Percentiles rank a stretch among this genome's conserved stretches.
Evolutionary conservation across 1,140 invertebrate genomes (phyloP).

Genomic region (Lamellibrachia luymesi): DNA sequence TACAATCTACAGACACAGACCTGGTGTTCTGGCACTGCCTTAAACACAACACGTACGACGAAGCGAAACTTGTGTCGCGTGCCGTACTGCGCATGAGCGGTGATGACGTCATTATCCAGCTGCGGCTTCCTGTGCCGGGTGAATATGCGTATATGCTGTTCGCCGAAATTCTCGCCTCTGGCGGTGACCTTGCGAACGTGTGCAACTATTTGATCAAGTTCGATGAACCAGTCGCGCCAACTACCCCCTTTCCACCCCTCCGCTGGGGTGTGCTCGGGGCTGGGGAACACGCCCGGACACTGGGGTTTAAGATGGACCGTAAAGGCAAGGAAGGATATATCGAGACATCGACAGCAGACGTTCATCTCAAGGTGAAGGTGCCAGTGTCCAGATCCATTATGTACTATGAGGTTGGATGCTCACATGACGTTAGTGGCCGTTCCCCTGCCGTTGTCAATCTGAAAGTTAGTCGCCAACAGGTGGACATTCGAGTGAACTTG

Average conservation of each 20-base stretch:
- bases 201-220: slow-evolving; percentile 46
- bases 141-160: slow-evolving; percentile 51
- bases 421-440: slow-evolving; percentile 40
- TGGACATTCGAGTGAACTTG: slow-evolving; percentile 39
- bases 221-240: background rate
- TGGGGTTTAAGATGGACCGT: background rate
- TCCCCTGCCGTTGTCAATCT: slow-evolving; percentile 34
- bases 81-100: slow-evolving; percentile 41
- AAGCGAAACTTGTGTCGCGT: slow-evolving; percentile 46
- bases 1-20: slow-evolving; percentile 33
- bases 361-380: slow-evolving; percentile 33
- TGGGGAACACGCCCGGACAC: background rate
- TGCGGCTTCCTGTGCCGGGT: slow-evolving; percentile 45
- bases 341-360: slow-evolving; percentile 13
- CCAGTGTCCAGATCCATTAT: slow-evolving; percentile 37
- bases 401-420: slow-evolving; percentile 43
- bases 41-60: slow-evolving; percentile 44
- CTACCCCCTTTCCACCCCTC: background rate
- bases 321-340: background rate
- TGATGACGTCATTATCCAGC: slow-evolving; percentile 42
- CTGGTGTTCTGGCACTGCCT: slow-evolving; percentile 36
- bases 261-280: background rate
- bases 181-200: slow-evolving; percentile 45
- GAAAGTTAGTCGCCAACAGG: slow-evolving; percentile 31
- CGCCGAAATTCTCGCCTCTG: slow-evolving; percentile 36